Evolutionary conservation across 2,888 invertebrate genomes (phyloP).

Genomic region (Aradus depressus): DNA sequence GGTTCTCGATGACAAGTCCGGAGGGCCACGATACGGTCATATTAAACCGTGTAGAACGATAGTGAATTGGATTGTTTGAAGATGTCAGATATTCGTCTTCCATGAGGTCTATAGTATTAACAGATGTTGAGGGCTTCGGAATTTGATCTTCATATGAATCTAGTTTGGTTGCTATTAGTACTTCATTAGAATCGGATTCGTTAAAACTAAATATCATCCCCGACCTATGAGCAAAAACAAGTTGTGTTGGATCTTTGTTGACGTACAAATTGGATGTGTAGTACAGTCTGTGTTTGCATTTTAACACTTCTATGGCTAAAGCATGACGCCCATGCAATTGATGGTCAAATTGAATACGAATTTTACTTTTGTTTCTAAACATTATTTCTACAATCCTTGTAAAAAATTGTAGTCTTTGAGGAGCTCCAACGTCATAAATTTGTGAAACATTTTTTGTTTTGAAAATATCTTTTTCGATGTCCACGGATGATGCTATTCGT

Average conservation of each 20-base stretch:
- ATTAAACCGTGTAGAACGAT: not conserved
- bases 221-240: not conserved
- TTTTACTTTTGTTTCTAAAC: constrained; percentile 10
- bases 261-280: constrained; percentile 2
- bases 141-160: not conserved
- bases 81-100: constrained; percentile 2
- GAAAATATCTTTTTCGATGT: not conserved
- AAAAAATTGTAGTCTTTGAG: constrained; percentile 9
- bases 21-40: constrained; percentile 2
- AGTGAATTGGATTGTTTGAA: not conserved
- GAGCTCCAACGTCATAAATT: constrained; percentile 8
- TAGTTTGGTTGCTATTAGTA: not conserved
- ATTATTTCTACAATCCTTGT: constrained; percentile 2
- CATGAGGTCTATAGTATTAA: too few relatives aligned
- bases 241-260: not conserved
- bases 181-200: not conserved
- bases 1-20: not conserved
- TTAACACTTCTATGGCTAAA: constrained; percentile 5
- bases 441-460: not conserved
- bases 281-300: not conserved
- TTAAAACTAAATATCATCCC: constrained; percentile 9
- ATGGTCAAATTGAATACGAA: constrained; percentile 3
- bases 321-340: constrained; percentile 4
- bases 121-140: not conserved
- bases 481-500: not conserved